These are phyloP conservation scores for Conus ventricosus DNA, from an alignment of 1,140 invertebrate genomes.

Conservation along the genomic window DNA sequence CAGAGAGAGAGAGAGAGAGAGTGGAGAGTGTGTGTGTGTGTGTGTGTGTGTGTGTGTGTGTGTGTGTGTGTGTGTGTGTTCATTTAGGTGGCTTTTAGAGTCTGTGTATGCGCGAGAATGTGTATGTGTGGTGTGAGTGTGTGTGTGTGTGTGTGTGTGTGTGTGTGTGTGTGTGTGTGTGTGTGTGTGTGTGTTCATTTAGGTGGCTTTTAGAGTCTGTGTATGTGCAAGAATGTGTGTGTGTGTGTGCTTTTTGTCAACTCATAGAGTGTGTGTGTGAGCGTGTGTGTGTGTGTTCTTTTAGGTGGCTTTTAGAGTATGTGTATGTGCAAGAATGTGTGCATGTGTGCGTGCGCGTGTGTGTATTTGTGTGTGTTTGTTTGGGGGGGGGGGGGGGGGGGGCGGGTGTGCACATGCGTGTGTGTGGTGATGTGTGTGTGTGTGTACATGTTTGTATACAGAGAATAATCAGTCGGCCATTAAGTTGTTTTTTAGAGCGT, in stretches of 20 bases:
- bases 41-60: conserved; percentile 12
- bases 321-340: neutral
- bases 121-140: neutral
- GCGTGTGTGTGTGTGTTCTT: neutral
- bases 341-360: no score
- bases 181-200: neutral
- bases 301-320: no score
- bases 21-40: neutral
- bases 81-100: neutral
- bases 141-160: neutral
- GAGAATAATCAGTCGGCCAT: no score
- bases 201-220: no score
- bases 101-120: neutral
- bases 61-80: neutral
- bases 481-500: no score
- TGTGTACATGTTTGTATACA: no score
- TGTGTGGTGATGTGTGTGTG: no score
- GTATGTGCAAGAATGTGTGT: conserved; percentile 6
- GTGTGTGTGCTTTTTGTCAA: no score
- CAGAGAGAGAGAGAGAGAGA: no score
- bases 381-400: no score
- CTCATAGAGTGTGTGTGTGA: neutral
- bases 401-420: no score
- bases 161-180: neutral
- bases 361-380: neutral